Base-by-base conservation (phyloP, 2,113 vertebrate genomes). In the Takifugu flavidus region DNA sequence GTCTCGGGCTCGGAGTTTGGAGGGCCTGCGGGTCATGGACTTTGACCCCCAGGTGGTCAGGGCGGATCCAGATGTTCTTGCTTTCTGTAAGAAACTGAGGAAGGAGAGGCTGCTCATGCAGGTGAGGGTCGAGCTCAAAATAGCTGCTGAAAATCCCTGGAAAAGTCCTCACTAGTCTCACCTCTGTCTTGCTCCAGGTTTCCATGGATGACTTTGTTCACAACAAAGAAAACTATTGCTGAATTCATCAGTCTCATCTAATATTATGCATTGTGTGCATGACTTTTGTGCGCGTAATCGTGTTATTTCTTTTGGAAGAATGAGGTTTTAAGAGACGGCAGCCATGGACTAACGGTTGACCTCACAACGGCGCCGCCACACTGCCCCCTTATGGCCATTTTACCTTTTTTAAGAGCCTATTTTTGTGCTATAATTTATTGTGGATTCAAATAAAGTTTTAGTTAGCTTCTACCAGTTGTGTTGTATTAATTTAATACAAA, bases 11-110 rank as follows among this genome's bases (percentile, higher is more conserved):
- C 90, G 92, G 0, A 96, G 90, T 63, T 87, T 99, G 13, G 88
- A 92, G 58, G 94, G 95, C 1, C 92, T 99, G 3, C 90, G 96
- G 6, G 93, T 98, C 47, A 91, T 99, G 89, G 97, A 99, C 74
- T 99, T 98, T 74, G 90, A 98, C 75, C 93, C 94, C 0, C 80
- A 53, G 2, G 94, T 93, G 43, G 96, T 99, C 62, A 90, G 89
- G 69, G 95, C 95, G 14, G 91, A 98, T 75, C 87, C 92, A 4
- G 91, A 90, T 0, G 95, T 96, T 49, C 83, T 98, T 4, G 75
- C 81, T 7, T 98, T 95, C 82, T 98, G 98, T 27, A 90, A 80
- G 34, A 88, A 83, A 28, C 87, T 98, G 74, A 88, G 74, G 77
- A 90, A 67, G 56, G 88, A 88, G 67, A 61, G 86, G 60, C 68